phyloP scores from a whole-genome alignment of 1,140 invertebrate species.

The Cydia strobilella region DNA sequence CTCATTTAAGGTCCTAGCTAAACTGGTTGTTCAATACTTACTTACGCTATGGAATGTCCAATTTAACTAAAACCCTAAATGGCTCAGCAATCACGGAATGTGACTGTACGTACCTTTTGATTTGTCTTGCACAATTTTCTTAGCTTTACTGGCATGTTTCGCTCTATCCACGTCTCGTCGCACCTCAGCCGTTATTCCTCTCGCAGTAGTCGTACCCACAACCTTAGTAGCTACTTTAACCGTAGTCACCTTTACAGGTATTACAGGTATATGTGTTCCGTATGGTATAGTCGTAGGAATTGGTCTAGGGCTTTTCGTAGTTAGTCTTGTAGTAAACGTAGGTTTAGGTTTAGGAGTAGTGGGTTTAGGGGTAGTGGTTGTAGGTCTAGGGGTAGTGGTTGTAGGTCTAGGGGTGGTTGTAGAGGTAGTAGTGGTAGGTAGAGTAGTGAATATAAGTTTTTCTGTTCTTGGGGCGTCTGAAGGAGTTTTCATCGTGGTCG shows the following conservation, averaged over 20 bases:
- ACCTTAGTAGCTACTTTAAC: not conserved
- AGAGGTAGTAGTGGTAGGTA: slow-evolving; percentile 33
- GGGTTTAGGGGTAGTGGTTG: slow-evolving; percentile 35
- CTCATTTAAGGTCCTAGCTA: no score
- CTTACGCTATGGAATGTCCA: no score
- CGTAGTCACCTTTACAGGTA: not conserved
- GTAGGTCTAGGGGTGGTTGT: slow-evolving; percentile 23
- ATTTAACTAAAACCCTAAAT: no score
- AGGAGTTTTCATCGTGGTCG: slow-evolving; percentile 38
- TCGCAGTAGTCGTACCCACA: not conserved
- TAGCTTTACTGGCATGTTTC: not conserved
- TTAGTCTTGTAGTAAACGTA: slow-evolving; percentile 14
- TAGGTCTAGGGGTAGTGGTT: slow-evolving; percentile 31
- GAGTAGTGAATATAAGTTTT: slow-evolving; percentile 20
- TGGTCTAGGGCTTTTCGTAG: slow-evolving; percentile 33
- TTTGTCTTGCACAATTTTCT: not conserved
- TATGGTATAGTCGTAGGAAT: not conserved
- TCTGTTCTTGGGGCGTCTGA: slow-evolving; percentile 32
- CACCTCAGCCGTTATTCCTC: not conserved
- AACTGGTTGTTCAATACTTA: no score
- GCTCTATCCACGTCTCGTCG: not conserved
- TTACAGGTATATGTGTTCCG: not conserved
- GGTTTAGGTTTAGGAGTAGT: slow-evolving; percentile 35
- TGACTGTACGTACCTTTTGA: not conserved
- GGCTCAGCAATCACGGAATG: no score